Evolutionary conservation across 2,797 vertebrate genomes (phyloP).

Genomic region (Sebastes cheni): DNA sequence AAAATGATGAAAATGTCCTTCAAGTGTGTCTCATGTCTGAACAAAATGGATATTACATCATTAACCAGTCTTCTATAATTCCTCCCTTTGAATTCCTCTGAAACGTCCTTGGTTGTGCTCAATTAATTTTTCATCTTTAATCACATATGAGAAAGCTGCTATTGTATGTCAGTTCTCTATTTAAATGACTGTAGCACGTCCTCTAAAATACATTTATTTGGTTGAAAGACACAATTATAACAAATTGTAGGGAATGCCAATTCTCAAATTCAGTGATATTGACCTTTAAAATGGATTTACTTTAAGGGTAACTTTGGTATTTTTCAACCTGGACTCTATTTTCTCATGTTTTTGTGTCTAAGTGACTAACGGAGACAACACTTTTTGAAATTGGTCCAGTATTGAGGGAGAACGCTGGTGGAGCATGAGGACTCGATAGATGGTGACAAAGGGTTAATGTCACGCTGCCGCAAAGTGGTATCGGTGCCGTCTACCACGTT

Average conservation of each 20-base stretch:
- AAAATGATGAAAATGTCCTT: background rate
- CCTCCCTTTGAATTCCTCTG: background rate
- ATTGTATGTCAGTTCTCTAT: background rate
- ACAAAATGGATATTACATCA: background rate
- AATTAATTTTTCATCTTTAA: background rate
- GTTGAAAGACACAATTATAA: background rate
- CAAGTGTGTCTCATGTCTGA: background rate
- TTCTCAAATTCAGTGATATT: background rate
- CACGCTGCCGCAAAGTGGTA: too few species aligned
- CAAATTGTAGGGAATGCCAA: background rate
- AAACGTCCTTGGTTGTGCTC: background rate
- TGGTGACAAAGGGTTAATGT: too few species aligned
- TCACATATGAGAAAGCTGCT: background rate
- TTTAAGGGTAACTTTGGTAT: too few species aligned
- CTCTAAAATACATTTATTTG: background rate
- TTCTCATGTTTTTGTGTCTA: too few species aligned
- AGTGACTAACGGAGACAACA: too few species aligned
- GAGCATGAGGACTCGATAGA: too few species aligned
- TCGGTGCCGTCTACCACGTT: too few species aligned
- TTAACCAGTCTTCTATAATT: background rate
- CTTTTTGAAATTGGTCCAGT: too few species aligned
- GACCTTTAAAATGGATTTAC: background rate
- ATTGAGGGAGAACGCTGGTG: too few species aligned
- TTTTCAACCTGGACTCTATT: too few species aligned
- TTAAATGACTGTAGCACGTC: background rate